phyloP scores from a whole-genome alignment of 2,888 invertebrate species.

The Phaedon cochleariae region DNA sequence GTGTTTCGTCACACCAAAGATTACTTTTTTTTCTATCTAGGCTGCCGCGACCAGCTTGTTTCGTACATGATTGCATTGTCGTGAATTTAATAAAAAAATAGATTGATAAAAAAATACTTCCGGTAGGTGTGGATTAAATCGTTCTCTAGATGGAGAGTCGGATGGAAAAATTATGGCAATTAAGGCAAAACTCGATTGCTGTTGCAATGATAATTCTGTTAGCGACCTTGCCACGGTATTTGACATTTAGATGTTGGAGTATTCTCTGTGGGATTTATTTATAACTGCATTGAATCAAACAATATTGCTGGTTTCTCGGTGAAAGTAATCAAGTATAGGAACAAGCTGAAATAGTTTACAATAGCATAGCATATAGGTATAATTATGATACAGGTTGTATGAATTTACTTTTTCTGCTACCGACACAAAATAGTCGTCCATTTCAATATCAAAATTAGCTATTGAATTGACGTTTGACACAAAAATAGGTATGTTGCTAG shows the following conservation, averaged over 20 bases:
- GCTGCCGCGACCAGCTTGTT: too few species aligned
- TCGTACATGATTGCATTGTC: neutral
- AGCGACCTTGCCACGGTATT: constrained; percentile 13
- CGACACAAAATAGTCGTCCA: too few species aligned
- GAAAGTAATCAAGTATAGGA: neutral
- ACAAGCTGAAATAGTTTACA: too few species aligned
- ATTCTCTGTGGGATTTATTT: neutral
- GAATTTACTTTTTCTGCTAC: too few species aligned
- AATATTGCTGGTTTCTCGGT: neutral
- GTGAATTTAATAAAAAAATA: neutral
- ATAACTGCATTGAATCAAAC: neutral
- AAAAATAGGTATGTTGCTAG: too few species aligned
- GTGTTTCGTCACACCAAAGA: too few species aligned
- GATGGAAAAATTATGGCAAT: constrained; percentile 13
- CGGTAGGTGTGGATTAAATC: neutral
- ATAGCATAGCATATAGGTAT: too few species aligned
- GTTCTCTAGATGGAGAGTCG: neutral
- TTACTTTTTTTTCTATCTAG: too few species aligned
- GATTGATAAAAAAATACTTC: neutral
- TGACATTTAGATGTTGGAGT: constrained; percentile 3
- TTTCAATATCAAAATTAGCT: too few species aligned
- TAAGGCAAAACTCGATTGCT: constrained; percentile 7
- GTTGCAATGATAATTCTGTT: neutral
- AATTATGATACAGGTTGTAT: too few species aligned
- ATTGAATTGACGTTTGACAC: too few species aligned